Conservation (phyloP, 2,888 invertebrate species). For the Amphipyra berbera region DNA sequence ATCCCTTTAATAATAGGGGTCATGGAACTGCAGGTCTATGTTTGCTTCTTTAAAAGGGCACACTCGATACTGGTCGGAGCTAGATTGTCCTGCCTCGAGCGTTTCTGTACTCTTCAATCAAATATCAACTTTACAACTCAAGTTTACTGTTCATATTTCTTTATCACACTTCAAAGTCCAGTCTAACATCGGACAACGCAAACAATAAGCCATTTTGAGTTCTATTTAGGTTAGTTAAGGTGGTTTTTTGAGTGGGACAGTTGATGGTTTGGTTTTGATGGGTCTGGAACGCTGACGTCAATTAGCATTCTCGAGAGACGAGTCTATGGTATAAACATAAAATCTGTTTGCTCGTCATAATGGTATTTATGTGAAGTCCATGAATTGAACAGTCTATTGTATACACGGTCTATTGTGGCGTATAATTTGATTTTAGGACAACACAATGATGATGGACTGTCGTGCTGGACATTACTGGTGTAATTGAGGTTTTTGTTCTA, state of each 20-base stretch:
- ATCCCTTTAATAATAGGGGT: conserved; percentile 44
- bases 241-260: conserved; percentile 43
- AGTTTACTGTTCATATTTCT: conserved; percentile 61
- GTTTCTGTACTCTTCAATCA: conserved; percentile 41
- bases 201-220: conserved; percentile 42
- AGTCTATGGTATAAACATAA: conserved; percentile 66
- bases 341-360: conserved; percentile 61
- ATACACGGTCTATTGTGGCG: conserved; percentile 36
- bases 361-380: conserved; percentile 55
- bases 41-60: conserved; percentile 71
- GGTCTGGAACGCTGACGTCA: conserved; percentile 68
- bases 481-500: conserved; percentile 19
- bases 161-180: conserved; percentile 50
- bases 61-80: conserved; percentile 72
- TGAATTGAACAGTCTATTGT: conserved; percentile 31
- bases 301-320: conserved; percentile 76
- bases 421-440: conserved; percentile 48
- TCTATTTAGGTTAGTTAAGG: conserved; percentile 46
- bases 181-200: conserved; percentile 48
- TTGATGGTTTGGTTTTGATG: conserved; percentile 64
- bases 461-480: conserved; percentile 4
- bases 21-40: conserved; percentile 45
- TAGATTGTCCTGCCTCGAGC: conserved; percentile 74
- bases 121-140: conserved; percentile 60
- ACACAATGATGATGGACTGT: conserved; percentile 26